Percentiles rank a stretch among this genome's conserved stretches.
phyloP scores from a whole-genome alignment of 1,140 invertebrate species.

The Drosophila sulfurigaster region DNA sequence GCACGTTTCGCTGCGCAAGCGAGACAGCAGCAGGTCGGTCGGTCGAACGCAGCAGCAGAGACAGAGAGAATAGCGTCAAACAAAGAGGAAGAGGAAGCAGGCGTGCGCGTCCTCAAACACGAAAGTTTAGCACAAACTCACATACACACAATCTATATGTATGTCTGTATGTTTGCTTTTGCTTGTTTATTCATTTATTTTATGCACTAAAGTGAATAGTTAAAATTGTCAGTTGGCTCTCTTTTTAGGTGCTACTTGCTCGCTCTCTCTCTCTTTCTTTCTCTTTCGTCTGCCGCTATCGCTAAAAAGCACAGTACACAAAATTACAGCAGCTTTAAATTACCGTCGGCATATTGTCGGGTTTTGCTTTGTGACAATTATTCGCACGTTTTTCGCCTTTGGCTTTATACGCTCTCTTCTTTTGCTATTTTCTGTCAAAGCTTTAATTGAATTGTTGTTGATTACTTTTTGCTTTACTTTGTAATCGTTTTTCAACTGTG shows the following conservation, averaged over 20 bases:
- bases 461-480: constrained; percentile 44
- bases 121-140: constrained; percentile 7
- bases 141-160: neutral
- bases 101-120: constrained; percentile 55
- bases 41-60: constrained; percentile 56
- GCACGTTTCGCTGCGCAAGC: constrained; percentile 73
- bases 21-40: constrained; percentile 55
- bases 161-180: neutral
- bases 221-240: neutral
- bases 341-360: constrained; percentile 16
- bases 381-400: constrained; percentile 39
- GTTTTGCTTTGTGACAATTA: constrained; percentile 49
- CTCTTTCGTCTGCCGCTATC: constrained; percentile 12
- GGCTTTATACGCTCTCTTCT: neutral
- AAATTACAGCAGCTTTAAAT: constrained; percentile 39
- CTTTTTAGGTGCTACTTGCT: neutral
- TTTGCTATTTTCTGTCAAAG: constrained; percentile 15
- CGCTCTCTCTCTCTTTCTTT: neutral
- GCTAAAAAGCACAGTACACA: constrained; percentile 28
- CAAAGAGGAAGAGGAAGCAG: constrained; percentile 50
- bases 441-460: constrained; percentile 72
- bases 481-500: constrained; percentile 9
- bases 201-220: constrained; percentile 19
- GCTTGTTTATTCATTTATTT: neutral
- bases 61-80: constrained; percentile 69